phyloP scores from a whole-genome alignment of 2,888 invertebrate genomes.

The Ernsta delagoae region DNA sequence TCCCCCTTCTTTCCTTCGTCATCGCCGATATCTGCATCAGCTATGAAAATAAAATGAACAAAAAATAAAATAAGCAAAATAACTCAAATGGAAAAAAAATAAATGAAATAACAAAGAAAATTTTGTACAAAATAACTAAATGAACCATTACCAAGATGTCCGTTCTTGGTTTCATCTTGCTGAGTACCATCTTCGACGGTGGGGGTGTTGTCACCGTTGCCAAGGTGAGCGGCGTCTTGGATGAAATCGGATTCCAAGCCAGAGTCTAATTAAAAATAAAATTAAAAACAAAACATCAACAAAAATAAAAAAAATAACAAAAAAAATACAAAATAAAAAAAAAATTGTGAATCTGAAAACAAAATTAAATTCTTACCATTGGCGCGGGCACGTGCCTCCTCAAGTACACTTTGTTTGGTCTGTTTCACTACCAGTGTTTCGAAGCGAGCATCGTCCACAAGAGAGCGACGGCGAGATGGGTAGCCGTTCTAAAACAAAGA shows the following conservation, averaged over 20 bases:
- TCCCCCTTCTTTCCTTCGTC: constrained; percentile 64
- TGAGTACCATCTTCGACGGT: constrained; percentile 76
- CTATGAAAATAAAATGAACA: constrained; percentile 58
- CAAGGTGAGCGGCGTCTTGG: constrained; percentile 81
- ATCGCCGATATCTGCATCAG: constrained; percentile 76
- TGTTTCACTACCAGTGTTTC: constrained; percentile 98
- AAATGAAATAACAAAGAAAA: constrained; percentile 41
- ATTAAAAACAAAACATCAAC: constrained; percentile 48
- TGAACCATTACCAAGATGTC: constrained; percentile 82
- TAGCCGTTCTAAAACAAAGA: constrained; percentile 95
- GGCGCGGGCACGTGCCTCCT: constrained; percentile 94
- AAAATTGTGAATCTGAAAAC: background rate
- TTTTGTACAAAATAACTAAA: constrained; percentile 8
- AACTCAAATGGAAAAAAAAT: constrained; percentile 41
- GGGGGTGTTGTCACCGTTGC: constrained; percentile 73
- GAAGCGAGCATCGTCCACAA: constrained; percentile 99
- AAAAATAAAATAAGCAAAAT: constrained; percentile 53
- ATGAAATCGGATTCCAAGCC: constrained; percentile 87
- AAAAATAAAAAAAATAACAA: constrained; percentile 42
- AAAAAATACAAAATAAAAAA: constrained; percentile 28
- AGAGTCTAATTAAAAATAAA: constrained; percentile 81
- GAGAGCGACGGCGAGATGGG: constrained; percentile 96
- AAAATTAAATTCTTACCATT: constrained; percentile 87
- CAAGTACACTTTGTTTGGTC: constrained; percentile 96
- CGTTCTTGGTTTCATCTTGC: constrained; percentile 79